These are phyloP conservation scores for Pyxicephalus adspersus DNA, from an alignment of 2,113 vertebrate species.

Conservation along the genomic window DNA sequence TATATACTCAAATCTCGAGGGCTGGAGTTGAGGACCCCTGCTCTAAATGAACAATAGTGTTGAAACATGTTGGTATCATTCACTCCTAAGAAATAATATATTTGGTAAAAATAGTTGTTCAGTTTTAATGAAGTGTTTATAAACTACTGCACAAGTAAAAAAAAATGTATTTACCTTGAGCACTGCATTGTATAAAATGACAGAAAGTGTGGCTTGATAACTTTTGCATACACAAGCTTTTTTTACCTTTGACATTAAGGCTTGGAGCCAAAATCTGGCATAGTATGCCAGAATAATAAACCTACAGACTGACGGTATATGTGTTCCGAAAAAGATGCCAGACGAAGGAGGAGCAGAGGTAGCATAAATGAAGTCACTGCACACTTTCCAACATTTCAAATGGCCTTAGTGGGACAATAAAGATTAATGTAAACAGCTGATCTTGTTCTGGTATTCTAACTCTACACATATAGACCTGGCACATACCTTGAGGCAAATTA, in stretches of 20 bases:
- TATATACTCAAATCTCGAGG: too few species aligned
- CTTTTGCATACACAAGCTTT: too few species aligned
- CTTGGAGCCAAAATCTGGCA: neutral
- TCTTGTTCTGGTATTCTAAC: slow-evolving; percentile 9
- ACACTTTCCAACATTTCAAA: slow-evolving; percentile 8
- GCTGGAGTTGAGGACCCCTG: too few species aligned
- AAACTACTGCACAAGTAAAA: too few species aligned
- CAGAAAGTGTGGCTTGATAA: too few species aligned
- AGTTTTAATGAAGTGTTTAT: too few species aligned
- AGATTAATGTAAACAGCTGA: slow-evolving; percentile 20
- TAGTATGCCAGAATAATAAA: neutral
- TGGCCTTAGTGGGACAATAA: slow-evolving; percentile 16
- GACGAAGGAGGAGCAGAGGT: neutral
- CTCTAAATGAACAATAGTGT: too few species aligned
- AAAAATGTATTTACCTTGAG: too few species aligned
- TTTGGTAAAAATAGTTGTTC: too few species aligned
- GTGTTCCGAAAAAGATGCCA: neutral
- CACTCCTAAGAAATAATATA: too few species aligned
- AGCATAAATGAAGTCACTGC: slow-evolving; percentile 10
- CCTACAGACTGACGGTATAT: neutral
- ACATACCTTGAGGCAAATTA: neutral
- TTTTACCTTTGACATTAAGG: neutral
- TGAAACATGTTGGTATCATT: too few species aligned
- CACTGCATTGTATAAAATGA: too few species aligned
- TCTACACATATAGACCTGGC: slow-evolving; percentile 19